Evolutionary conservation across 2,888 invertebrate genomes (phyloP).

Genomic region (Holacanthella duospinosa): DNA sequence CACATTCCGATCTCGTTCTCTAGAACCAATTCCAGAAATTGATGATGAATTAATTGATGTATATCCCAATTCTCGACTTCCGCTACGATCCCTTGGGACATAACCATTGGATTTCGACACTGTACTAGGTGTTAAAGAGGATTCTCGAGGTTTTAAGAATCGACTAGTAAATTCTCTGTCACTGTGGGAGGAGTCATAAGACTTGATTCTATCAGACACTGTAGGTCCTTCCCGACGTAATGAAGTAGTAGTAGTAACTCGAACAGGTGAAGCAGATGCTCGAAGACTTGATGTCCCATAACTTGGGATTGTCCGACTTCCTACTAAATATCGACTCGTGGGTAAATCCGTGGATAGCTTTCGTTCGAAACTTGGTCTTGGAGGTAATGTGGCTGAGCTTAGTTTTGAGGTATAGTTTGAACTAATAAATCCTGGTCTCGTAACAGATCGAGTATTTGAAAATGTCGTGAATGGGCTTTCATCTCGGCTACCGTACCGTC

Average conservation of each 20-base stretch:
- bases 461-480: constrained; percentile 23
- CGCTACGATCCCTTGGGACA: constrained; percentile 27
- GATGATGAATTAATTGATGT: constrained; percentile 18
- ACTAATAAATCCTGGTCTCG: constrained; percentile 21
- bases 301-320: constrained; percentile 16
- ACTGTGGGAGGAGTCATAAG: constrained; percentile 22
- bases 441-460: constrained; percentile 16
- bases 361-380: constrained; percentile 28
- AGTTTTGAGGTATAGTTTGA: constrained; percentile 28
- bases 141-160: constrained; percentile 9
- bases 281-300: constrained; percentile 21
- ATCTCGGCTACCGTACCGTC: constrained; percentile 26
- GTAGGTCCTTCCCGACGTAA: constrained; percentile 13
- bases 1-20: constrained; percentile 15
- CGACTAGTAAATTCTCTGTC: constrained; percentile 24
- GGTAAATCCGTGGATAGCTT: constrained; percentile 23
- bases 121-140: constrained; percentile 10
- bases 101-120: constrained; percentile 12
- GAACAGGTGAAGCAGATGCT: constrained; percentile 30
- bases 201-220: constrained; percentile 28
- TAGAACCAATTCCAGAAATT: constrained; percentile 11
- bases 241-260: constrained; percentile 16
- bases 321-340: constrained; percentile 24
- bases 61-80: constrained; percentile 26
- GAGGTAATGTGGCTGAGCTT: constrained; percentile 29